Conservation (phyloP, 2,888 invertebrate species). For the Diploptera punctata region DNA sequence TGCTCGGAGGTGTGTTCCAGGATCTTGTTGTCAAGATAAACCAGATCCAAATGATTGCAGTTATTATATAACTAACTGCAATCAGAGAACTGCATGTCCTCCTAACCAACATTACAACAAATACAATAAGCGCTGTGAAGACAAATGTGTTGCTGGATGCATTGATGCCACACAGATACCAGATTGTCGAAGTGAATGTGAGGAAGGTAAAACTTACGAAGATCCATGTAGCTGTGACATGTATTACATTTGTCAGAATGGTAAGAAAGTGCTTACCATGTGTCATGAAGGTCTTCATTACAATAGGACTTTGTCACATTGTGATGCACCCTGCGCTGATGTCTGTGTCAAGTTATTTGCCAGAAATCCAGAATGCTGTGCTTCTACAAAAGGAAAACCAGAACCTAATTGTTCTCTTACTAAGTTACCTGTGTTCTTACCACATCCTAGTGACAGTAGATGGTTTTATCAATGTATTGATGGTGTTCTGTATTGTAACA, state of each 20-base stretch:
- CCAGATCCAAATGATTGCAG: neutral
- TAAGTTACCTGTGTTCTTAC: neutral
- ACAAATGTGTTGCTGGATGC: neutral
- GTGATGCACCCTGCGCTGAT: neutral
- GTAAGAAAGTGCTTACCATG: neutral
- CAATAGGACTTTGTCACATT: neutral
- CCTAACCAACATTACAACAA: neutral
- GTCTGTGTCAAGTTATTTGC: neutral
- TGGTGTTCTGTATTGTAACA: slow-evolving; percentile 8
- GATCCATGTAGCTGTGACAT: slow-evolving; percentile 15
- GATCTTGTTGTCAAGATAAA: slow-evolving; percentile 1
- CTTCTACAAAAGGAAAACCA: slow-evolving; percentile 5
- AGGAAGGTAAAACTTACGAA: neutral
- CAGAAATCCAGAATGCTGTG: slow-evolving; percentile 9
- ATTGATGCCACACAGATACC: neutral
- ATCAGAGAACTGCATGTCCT: neutral
- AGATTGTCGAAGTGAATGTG: neutral
- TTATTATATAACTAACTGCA: neutral
- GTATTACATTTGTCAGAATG: neutral
- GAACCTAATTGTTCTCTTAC: neutral
- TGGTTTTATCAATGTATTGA: slow-evolving; percentile 9
- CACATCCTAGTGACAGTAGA: slow-evolving; percentile 8
- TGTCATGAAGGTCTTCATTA: slow-evolving; percentile 4
- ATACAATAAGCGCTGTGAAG: neutral
- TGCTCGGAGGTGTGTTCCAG: neutral